Percentiles rank a stretch among this genome's conserved stretches.
These are phyloP conservation scores for Caenorhabditis uteleia DNA, from an alignment of 2,888 invertebrate genomes.

Conservation along the genomic window DNA sequence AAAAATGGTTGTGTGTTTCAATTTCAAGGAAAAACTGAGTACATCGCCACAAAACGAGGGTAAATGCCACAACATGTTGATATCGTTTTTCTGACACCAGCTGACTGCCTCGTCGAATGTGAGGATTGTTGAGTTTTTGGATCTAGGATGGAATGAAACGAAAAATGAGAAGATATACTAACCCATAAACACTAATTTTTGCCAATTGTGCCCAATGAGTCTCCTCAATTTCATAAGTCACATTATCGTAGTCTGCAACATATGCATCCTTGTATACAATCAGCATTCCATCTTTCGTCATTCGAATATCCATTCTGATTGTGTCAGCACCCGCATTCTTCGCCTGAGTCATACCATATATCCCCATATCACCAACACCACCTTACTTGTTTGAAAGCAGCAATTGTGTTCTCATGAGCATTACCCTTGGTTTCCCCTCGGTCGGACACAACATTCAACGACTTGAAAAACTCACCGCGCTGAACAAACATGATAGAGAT, in stretches of 20 bases:
- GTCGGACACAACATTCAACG: conserved; percentile 6
- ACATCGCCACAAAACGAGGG: conserved; percentile 16
- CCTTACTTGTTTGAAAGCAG: conserved; percentile 26
- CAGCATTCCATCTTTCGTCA: conserved; percentile 33
- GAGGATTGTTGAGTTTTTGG: conserved; percentile 13
- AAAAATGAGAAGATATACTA: not conserved
- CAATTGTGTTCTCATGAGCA: conserved; percentile 14
- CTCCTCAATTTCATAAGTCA: conserved; percentile 9
- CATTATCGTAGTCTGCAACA: conserved; percentile 11
- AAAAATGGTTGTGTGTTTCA: conserved; percentile 1
- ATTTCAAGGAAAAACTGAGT: not conserved
- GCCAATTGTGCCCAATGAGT: conserved; percentile 33
- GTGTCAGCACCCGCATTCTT: conserved; percentile 31
- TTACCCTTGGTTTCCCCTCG: conserved; percentile 9
- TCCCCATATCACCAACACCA: not conserved
- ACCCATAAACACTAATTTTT: conserved; percentile 23
- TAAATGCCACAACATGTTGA: conserved; percentile 36
- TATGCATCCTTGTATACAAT: conserved; percentile 8
- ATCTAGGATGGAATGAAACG: conserved; percentile 3
- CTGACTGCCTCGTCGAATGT: conserved; percentile 26
- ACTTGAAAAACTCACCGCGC: conserved; percentile 10
- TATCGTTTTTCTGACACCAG: conserved; percentile 25
- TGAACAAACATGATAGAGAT: not conserved
- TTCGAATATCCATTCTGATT: conserved; percentile 26
- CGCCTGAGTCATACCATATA: conserved; percentile 4